These are phyloP conservation scores for Novumbra hubbsi DNA, from an alignment of 2,797 vertebrate genomes.

Conservation along the genomic window DNA sequence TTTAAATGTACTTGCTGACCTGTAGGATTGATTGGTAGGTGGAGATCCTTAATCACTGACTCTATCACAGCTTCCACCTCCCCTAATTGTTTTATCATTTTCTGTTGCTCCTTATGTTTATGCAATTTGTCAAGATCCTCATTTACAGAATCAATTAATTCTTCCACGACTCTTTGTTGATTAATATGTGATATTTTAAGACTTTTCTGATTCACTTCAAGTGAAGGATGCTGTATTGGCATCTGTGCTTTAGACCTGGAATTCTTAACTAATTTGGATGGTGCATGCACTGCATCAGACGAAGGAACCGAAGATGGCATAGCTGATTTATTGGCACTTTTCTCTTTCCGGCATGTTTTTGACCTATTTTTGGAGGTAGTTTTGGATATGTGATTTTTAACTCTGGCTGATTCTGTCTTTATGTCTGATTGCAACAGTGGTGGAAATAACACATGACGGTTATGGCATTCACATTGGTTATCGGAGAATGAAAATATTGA, in stretches of 20 bases:
- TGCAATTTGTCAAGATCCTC: neutral
- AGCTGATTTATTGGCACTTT: neutral
- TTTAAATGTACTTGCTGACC: neutral
- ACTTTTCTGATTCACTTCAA: neutral
- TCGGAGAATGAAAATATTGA: neutral
- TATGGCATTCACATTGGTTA: neutral
- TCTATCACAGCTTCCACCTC: neutral
- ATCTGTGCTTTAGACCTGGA: neutral
- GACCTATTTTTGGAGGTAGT: neutral
- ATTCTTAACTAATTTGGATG: neutral
- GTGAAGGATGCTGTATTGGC: neutral
- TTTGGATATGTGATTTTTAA: neutral
- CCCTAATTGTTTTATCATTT: neutral
- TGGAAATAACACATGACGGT: neutral
- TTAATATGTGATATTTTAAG: neutral
- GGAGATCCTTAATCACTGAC: neutral
- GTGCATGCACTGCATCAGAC: neutral
- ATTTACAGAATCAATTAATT: neutral
- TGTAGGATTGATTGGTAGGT: neutral
- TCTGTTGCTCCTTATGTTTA: too few relatives aligned
- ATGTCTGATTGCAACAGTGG: neutral
- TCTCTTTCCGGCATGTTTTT: neutral
- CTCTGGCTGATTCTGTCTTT: neutral
- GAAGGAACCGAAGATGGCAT: neutral
- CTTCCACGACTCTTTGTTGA: neutral